Evolutionary conservation across 2,113 vertebrate genomes (phyloP), one percentile per base, ranked within the genome.

Genomic region (Hemicordylus capensis): DNA sequence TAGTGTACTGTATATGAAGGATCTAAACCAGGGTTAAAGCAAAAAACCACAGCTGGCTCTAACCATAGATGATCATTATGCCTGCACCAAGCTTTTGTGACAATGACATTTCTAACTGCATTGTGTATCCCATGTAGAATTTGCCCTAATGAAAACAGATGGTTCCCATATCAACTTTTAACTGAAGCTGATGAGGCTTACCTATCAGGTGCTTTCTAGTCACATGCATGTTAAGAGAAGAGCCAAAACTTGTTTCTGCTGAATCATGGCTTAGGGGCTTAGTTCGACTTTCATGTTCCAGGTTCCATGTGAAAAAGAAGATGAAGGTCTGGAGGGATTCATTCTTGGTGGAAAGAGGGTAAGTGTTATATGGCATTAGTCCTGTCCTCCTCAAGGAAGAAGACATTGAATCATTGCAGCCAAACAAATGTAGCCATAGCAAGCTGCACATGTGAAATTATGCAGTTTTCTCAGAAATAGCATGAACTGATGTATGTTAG

Each of bases 271-370:
- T 11, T 56, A 61, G 26, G 64, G 66, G 8, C 39, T 17, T 66
- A 28, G 64, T 5, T 80, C 87, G 64, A n/a, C 89, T 70, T 91
- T 89, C 91, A 51, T 44, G 26, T 64, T 70, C 81, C 83, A 99
- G 98, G 95, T 98, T 99, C 91, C 98, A 99, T 93, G 89, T 97
- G 85, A 98, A 97, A 95, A 98, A 96, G 94, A 99, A 98, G 94
- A 92, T 94, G 76, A 97, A 98, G 92, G 93, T 97, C 44, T 99
- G 98, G 98, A 97, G 98, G 89, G 98, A 99, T 88, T 99, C 98
- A 0, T 99, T 99, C 93, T 96, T 99, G 75, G 98, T 99, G 84
- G 98, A 99, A 94, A 97, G 98, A 95, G 98, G 98, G 98, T 99
- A 94, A 95, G 95, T 0, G 76, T 90, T 76, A 91, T 89, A 76